phyloP scores from a whole-genome alignment of 2,797 vertebrate genomes.

The Micromesistius poutassou region DNA sequence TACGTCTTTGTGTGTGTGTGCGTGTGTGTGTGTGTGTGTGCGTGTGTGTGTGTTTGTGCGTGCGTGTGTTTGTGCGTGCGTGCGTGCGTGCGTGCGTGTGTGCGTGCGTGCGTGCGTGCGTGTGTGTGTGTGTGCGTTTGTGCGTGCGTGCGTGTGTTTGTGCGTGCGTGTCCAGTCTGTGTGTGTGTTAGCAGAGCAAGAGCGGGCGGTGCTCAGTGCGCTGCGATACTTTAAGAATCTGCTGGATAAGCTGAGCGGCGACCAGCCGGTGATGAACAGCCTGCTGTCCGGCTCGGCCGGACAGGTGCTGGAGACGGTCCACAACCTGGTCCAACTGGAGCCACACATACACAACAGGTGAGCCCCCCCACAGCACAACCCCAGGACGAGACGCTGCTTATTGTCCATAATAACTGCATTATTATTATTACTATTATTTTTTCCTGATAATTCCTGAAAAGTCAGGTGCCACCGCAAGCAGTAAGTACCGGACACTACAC shows the following conservation, averaged over 20 bases:
- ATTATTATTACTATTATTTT: not conserved
- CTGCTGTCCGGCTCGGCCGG: conserved; percentile 87
- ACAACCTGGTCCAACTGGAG: conserved; percentile 82
- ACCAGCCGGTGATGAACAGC: conserved; percentile 79
- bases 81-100: not conserved
- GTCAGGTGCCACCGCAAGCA: not conserved
- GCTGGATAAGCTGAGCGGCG: conserved; percentile 85
- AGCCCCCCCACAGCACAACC: not conserved
- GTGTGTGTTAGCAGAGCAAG: conserved; percentile 80
- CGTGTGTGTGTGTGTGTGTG: not conserved
- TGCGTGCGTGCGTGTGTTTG: not conserved
- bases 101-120: not conserved
- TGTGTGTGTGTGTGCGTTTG: too few relatives aligned
- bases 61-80: too few relatives aligned
- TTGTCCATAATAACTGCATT: not conserved
- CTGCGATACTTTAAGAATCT: conserved; percentile 93
- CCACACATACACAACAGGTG: conserved; percentile 83
- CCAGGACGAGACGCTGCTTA: not conserved
- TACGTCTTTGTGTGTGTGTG: not conserved
- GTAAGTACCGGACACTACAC: not conserved
- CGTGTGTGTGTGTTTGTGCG: too few relatives aligned
- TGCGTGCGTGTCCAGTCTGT: conserved; percentile 51
- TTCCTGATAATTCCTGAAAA: not conserved
- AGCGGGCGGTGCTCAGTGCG: conserved; percentile 87
- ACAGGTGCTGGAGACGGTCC: conserved; percentile 86